Percentiles rank a stretch among this genome's conserved stretches.
Evolutionary conservation across 2,113 vertebrate species (phyloP).

Genomic region (Cyanoliseus patagonus): DNA sequence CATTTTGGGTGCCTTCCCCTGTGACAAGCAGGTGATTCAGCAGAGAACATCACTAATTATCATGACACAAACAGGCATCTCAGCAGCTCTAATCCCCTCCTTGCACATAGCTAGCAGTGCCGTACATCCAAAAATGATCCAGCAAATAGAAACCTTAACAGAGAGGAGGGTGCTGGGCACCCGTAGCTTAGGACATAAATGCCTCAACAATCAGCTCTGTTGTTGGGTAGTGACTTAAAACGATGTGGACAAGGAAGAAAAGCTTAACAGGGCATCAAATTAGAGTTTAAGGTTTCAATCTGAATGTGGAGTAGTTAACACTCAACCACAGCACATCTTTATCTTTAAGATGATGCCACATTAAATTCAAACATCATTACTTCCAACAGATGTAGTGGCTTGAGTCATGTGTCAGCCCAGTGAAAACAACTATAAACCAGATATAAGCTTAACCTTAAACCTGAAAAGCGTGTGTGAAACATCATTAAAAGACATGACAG

Average conservation of each 20-base stretch:
- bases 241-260: neutral
- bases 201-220: neutral
- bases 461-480: neutral
- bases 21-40: neutral
- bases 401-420: neutral
- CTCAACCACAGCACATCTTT: fast-evolving
- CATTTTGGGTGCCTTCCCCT: neutral
- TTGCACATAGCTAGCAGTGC: neutral
- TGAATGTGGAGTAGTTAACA: neutral
- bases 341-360: neutral
- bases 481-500: neutral
- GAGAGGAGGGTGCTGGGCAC: neutral
- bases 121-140: neutral
- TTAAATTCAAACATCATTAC: neutral
- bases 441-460: neutral
- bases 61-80: fast-evolving
- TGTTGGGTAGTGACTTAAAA: neutral
- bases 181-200: neutral
- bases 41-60: neutral
- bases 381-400: neutral
- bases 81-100: neutral
- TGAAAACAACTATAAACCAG: neutral
- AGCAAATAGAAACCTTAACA: neutral
- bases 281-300: neutral
- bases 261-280: neutral